Base-by-base conservation (phyloP, 1,140 invertebrate species). In the Drosophila sp. region DNA sequence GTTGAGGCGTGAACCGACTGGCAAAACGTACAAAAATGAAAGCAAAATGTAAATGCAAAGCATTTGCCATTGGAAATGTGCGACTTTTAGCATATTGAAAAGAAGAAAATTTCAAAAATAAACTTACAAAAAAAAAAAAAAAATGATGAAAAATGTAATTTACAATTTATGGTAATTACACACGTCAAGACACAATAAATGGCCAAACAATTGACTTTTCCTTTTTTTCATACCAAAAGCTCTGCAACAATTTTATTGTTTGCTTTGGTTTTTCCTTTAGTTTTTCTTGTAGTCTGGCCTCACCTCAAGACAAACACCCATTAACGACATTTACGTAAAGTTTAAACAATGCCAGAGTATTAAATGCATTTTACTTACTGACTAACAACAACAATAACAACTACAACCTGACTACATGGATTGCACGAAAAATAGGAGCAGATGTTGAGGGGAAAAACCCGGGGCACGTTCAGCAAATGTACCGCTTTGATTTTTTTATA, bases 291-390 rank as follows among this genome's bases (percentile, higher is more conserved):
- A 27, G 14, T 57, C 32, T n/a, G 25, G 45, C 29, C 41, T 63
- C 63, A 74, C 51, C 67, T 81, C 61, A 70, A 63, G 65, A 78
- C 69, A 75, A 63, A 61, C 61, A 67, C 18, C 69, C 51, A 77
- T 84, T 87, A 84, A 76, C 81, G 82, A 82, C 82, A 86, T 86
- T 86, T 86, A 86, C 81, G 81, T 86, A 87, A 86, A 78, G 72
- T 78, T 78, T 75, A 65, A 73, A 73, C 71, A 73, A 73, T 73
- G 56, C 48, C 34, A 61, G 34, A n/a, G 29, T 56, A 67, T 67
- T 67, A 61, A 67, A 67, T 72, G 70, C 63, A 67, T 36, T 67
- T 59, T 59, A 53, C 38, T 38, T 50, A 46, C 62, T 58, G 43
- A 32, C 53, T 61, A 48, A 57, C 48, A 62, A 58, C 64, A 29